These are phyloP conservation scores for Manis pentadactyla DNA, from an alignment of 2,797 vertebrate species.

Conservation along the genomic window DNA sequence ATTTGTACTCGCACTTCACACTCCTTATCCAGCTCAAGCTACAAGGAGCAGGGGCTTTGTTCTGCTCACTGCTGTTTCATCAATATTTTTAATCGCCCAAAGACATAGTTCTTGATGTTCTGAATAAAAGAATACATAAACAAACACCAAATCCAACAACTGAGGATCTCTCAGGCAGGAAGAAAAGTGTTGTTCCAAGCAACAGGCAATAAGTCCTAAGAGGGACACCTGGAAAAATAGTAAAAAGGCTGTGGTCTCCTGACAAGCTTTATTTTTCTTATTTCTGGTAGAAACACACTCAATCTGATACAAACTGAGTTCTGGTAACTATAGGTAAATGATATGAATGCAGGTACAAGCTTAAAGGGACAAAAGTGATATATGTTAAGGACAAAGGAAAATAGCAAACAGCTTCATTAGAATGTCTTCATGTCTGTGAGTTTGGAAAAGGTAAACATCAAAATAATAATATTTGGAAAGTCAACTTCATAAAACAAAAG, in stretches of 20 bases:
- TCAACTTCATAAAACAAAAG: conserved; percentile 29
- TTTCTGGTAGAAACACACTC: conserved; percentile 42
- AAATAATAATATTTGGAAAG: conserved; percentile 57
- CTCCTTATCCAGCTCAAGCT: not conserved
- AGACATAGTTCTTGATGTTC: conserved; percentile 49
- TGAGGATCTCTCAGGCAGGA: not conserved
- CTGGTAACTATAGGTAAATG: not conserved
- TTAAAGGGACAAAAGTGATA: conserved; percentile 28
- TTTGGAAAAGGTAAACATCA: not conserved
- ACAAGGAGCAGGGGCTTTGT: not conserved
- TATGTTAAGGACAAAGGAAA: not conserved
- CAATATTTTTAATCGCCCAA: not conserved
- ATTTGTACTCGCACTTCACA: not conserved
- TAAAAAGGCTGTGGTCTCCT: not conserved
- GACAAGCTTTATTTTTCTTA: conserved; percentile 39
- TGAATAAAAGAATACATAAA: conserved; percentile 61
- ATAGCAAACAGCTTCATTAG: conserved; percentile 11
- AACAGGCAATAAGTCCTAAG: conserved; percentile 63
- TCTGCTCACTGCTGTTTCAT: not conserved
- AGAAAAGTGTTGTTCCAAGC: conserved; percentile 73
- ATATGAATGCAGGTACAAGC: not conserved
- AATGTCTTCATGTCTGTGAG: conserved; percentile 16
- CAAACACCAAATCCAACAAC: conserved; percentile 49
- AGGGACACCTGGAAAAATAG: conserved; percentile 78
- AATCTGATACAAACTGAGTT: conserved; percentile 22